Conservation (phyloP, 2,113 vertebrate genomes). For the Zingel zingel region DNA sequence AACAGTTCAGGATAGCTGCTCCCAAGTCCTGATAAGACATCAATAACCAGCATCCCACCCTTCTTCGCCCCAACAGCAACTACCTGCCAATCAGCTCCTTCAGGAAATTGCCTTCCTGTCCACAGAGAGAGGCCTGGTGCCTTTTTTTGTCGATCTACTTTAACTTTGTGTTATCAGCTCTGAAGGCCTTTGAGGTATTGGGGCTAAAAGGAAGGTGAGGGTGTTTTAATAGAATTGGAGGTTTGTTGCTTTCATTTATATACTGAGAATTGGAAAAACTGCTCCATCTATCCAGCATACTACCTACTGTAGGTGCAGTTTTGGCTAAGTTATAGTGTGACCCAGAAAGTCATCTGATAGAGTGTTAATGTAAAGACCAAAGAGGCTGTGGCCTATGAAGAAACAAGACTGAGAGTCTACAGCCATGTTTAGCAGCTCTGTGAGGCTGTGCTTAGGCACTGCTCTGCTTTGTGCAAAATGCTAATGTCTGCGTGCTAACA, state of each 20-base stretch:
- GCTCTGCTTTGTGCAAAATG: background rate
- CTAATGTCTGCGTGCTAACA: background rate
- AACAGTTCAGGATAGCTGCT: constrained; percentile 50
- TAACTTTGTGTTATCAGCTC: constrained; percentile 46
- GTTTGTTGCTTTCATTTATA: constrained; percentile 30
- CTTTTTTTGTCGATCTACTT: constrained; percentile 52
- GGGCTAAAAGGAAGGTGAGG: constrained; percentile 38
- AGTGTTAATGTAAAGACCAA: constrained; percentile 34
- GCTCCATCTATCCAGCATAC: constrained; percentile 21
- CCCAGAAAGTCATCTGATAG: constrained; percentile 35
- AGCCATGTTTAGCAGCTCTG: constrained; percentile 3
- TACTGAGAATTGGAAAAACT: background rate
- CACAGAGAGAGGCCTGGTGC: constrained; percentile 22
- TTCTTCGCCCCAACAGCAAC: constrained; percentile 49
- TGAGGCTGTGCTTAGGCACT: background rate
- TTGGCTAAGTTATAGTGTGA: constrained; percentile 16
- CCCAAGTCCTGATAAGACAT: constrained; percentile 68
- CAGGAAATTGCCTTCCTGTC: constrained; percentile 73
- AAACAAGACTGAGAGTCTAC: background rate
- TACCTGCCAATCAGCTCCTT: constrained; percentile 48
- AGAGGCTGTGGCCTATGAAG: constrained; percentile 5
- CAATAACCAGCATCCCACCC: constrained; percentile 62
- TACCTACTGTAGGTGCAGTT: background rate
- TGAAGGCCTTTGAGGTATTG: constrained; percentile 36
- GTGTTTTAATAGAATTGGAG: constrained; percentile 33